These are phyloP conservation scores for Nasonia longicornis DNA, from an alignment of 1,140 invertebrate genomes.

Conservation along the genomic window DNA sequence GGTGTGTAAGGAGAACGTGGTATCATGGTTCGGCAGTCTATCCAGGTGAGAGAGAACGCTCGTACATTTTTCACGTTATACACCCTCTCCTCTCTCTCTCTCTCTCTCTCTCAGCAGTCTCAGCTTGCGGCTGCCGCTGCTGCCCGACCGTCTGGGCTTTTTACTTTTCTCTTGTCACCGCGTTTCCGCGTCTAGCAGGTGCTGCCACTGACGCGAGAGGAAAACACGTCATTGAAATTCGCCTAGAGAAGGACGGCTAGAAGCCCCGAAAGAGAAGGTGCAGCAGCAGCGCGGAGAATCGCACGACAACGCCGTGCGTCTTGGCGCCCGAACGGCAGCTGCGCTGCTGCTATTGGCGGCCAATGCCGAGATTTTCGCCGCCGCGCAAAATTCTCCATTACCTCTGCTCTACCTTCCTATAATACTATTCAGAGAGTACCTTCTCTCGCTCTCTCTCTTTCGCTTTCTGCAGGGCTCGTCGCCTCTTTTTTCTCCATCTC, in stretches of 20 bases:
- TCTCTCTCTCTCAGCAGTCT: neutral
- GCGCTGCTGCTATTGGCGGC: neutral
- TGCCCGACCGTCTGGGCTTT: neutral
- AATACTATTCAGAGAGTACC: constrained; percentile 9
- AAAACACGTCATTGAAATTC: constrained; percentile 22
- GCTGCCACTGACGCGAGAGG: neutral
- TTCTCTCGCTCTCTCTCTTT: constrained; percentile 17
- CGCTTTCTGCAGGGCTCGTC: neutral
- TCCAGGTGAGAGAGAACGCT: constrained; percentile 61
- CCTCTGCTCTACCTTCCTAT: neutral
- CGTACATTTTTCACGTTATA: neutral
- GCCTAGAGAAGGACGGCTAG: constrained; percentile 3
- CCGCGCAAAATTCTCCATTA: neutral
- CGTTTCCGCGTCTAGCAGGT: constrained; percentile 46
- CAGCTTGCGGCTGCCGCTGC: neutral
- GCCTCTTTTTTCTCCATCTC: neutral
- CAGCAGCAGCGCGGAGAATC: constrained; percentile 8
- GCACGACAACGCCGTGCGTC: constrained; percentile 20
- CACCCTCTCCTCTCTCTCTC: neutral
- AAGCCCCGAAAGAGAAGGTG: neutral
- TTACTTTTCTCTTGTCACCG: neutral
- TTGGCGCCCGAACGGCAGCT: neutral
- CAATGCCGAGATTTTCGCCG: neutral
- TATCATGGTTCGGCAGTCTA: constrained; percentile 93
- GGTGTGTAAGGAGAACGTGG: constrained; percentile 95